phyloP scores from a whole-genome alignment of 92 coral and sea anemone species.

The Meandrina meandrites region DNA sequence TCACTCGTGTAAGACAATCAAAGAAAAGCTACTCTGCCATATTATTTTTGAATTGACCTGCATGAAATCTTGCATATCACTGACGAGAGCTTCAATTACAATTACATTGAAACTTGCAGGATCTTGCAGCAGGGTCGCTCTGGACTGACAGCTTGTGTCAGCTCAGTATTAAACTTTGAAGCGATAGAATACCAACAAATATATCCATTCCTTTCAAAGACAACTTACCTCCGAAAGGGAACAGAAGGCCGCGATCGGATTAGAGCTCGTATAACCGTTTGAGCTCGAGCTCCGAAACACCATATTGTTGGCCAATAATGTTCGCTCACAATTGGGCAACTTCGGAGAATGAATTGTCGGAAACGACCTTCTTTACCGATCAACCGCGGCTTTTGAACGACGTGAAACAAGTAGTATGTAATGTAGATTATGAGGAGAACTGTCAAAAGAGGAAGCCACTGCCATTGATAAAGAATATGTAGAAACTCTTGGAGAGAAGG shows the following conservation, averaged over 20 bases:
- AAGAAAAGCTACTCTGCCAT: not conserved
- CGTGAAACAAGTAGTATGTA: constrained; percentile 70
- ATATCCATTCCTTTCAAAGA: no score
- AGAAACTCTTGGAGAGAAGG: constrained; percentile 40
- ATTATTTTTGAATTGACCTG: not conserved
- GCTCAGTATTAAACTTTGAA: not conserved
- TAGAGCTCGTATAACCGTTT: constrained; percentile 77
- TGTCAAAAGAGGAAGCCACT: constrained; percentile 76
- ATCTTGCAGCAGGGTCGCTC: no score
- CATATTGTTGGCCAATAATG: constrained; percentile 81
- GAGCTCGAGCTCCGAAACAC: constrained; percentile 86
- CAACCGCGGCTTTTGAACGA: constrained; percentile 76
- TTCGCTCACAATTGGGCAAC: constrained; percentile 63
- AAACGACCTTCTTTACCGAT: constrained; percentile 80
- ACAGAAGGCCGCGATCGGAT: constrained; percentile 77
- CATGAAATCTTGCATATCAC: not conserved
- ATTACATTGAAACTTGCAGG: not conserved
- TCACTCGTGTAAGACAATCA: not conserved
- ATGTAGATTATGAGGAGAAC: constrained; percentile 56
- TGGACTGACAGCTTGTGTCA: not conserved
- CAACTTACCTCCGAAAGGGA: constrained; percentile 76
- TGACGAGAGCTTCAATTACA: not conserved
- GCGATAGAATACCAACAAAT: not conserved
- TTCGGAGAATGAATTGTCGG: constrained; percentile 64
- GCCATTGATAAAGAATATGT: constrained; percentile 76